A percentile compares a stretch with the other conserved stretches of the same genome.
These are phyloP conservation scores for Aromia moschata DNA, from an alignment of 2,888 invertebrate genomes.

Conservation along the genomic window DNA sequence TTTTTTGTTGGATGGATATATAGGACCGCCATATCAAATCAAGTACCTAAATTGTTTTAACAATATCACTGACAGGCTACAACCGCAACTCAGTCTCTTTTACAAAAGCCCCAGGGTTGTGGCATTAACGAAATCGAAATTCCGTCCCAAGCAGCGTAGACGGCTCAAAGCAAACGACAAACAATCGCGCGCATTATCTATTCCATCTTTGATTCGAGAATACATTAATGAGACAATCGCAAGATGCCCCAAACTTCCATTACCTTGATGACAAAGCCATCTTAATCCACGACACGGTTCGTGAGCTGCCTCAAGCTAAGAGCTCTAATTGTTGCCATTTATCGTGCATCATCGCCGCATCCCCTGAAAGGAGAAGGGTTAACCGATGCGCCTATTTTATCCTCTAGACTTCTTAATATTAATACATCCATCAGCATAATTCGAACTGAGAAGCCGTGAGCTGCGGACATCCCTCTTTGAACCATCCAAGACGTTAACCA, in stretches of 20 bases:
- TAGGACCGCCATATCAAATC: too few species aligned
- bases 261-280: conserved; percentile 63
- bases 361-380: conserved; percentile 38
- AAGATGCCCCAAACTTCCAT: conserved; percentile 59
- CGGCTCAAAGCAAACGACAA: conserved; percentile 46
- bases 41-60: neutral
- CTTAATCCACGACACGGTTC: conserved; percentile 58
- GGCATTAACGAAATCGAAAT: conserved; percentile 16
- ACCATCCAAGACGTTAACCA: too few species aligned
- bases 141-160: neutral
- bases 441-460: conserved; percentile 52
- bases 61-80: neutral
- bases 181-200: conserved; percentile 60
- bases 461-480: conserved; percentile 40
- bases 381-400: conserved; percentile 36
- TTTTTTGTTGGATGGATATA: too few species aligned
- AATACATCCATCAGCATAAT: conserved; percentile 51
- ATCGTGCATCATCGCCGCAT: conserved; percentile 53
- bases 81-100: neutral
- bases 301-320: conserved; percentile 52
- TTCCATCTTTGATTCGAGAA: conserved; percentile 62
- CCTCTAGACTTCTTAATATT: conserved; percentile 53
- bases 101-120: conserved; percentile 8
- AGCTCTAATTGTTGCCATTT: conserved; percentile 62
- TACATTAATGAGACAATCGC: conserved; percentile 62